These are phyloP conservation scores for Andrena flavipes DNA, from an alignment of 2,888 invertebrate species.

Conservation along the genomic window DNA sequence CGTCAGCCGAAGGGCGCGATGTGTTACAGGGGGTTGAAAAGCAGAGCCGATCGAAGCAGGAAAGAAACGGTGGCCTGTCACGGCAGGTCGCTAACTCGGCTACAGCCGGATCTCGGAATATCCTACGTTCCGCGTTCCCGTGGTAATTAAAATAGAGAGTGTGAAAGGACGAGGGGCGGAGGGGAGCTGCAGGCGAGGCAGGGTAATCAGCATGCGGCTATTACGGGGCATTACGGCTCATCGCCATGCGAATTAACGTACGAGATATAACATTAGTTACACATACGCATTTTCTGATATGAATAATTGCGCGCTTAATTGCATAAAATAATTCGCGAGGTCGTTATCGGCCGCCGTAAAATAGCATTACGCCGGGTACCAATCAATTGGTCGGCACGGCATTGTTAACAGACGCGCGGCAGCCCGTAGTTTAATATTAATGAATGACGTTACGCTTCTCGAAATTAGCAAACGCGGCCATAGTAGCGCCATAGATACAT, in stretches of 20 bases:
- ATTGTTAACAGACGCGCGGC: slow-evolving; percentile 49
- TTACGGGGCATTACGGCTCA: slow-evolving; percentile 28
- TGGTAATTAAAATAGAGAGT: slow-evolving; percentile 6
- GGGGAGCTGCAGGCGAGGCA: not conserved
- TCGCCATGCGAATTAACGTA: slow-evolving; percentile 31
- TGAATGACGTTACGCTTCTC: slow-evolving; percentile 48
- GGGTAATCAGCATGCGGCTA: slow-evolving; percentile 31
- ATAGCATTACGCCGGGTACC: slow-evolving; percentile 48
- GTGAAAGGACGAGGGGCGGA: not conserved
- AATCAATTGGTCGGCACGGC: slow-evolving; percentile 50
- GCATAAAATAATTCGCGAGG: slow-evolving; percentile 57
- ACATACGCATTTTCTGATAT: slow-evolving; percentile 35
- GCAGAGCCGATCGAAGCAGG: not conserved
- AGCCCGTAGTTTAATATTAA: slow-evolving; percentile 58
- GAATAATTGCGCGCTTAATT: slow-evolving; percentile 56
- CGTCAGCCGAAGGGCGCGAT: not conserved
- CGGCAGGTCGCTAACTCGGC: slow-evolving; percentile 21
- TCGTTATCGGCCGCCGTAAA: slow-evolving; percentile 53
- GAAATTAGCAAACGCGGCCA: slow-evolving; percentile 39
- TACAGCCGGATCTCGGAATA: not conserved
- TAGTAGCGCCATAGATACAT: slow-evolving; percentile 19
- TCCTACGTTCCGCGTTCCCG: not conserved
- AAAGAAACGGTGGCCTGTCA: slow-evolving; percentile 17
- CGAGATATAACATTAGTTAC: slow-evolving; percentile 41
- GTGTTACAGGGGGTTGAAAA: not conserved